phyloP scores from a whole-genome alignment of 1,140 invertebrate species.

The Anadara kagoshimensis region DNA sequence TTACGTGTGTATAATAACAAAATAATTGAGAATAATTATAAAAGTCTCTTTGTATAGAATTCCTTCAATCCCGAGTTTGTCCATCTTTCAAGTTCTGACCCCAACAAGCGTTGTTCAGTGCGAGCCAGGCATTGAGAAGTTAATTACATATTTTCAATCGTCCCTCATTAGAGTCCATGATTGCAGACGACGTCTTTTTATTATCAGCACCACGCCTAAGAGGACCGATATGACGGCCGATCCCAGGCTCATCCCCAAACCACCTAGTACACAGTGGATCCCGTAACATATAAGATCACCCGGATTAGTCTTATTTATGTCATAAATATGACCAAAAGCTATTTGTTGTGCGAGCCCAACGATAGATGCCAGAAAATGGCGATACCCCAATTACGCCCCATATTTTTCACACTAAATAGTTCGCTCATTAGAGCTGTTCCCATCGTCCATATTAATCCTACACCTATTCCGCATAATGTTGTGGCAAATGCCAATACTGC shows the following conservation, averaged over 20 bases:
- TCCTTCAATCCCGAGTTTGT: too few species aligned
- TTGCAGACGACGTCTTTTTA: not conserved
- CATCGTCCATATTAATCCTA: conserved; percentile 46
- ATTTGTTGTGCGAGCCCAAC: conserved; percentile 38
- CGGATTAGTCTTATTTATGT: not conserved
- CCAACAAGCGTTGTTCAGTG: too few species aligned
- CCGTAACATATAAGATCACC: not conserved
- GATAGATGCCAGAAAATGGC: conserved; percentile 35
- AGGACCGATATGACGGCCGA: not conserved
- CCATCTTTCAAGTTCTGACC: too few species aligned
- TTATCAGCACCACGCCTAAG: not conserved
- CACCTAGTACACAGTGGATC: not conserved
- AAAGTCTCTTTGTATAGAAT: too few species aligned
- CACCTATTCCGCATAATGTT: conserved; percentile 37
- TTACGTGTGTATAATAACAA: too few species aligned
- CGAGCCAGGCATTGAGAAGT: too few species aligned
- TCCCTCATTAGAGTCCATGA: too few species aligned
- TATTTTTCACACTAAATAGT: conserved; percentile 42
- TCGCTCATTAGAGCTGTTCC: conserved; percentile 53
- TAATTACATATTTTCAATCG: too few species aligned
- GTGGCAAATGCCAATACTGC: conserved; percentile 33
- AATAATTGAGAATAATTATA: too few species aligned
- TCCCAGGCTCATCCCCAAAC: not conserved
- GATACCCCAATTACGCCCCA: conserved; percentile 56
- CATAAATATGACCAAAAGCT: conserved; percentile 46